Conservation (phyloP, 2,797 vertebrate genomes). For the Epinephelus malabaricus region DNA sequence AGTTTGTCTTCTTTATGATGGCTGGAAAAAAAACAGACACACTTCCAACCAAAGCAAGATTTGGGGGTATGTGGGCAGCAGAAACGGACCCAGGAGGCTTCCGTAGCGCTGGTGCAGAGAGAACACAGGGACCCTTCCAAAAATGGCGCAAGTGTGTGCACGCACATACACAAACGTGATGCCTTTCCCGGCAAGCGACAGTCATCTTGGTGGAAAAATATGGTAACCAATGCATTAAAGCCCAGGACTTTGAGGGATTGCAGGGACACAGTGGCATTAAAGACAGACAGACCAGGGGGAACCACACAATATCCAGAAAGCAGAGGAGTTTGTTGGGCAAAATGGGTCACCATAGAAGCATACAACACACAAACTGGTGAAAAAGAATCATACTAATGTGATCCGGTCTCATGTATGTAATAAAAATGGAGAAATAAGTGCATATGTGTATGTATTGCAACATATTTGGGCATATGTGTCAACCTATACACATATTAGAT, state of each 20-base stretch:
- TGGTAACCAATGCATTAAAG: conserved; percentile 76
- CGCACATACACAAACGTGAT: conserved; percentile 58
- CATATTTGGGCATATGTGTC: conserved; percentile 8
- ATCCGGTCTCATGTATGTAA: conserved; percentile 18
- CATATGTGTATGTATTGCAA: conserved; percentile 13
- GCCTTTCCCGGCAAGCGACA: conserved; percentile 81
- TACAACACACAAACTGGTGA: conserved; percentile 5
- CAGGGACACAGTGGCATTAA: conserved; percentile 70
- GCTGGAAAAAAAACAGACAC: conserved; percentile 72
- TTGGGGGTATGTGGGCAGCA: conserved; percentile 67
- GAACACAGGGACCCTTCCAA: conserved; percentile 77
- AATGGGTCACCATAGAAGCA: conserved; percentile 34
- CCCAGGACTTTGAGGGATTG: conserved; percentile 71
- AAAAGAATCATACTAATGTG: conserved; percentile 16
- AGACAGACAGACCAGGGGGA: conserved; percentile 54
- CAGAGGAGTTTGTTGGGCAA: conserved; percentile 32
- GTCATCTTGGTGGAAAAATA: conserved; percentile 80
- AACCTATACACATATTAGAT: conserved; percentile 20
- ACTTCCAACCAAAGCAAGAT: conserved; percentile 79
- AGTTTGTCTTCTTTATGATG: conserved; percentile 79
- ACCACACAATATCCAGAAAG: conserved; percentile 55
- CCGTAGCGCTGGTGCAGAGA: conserved; percentile 76
- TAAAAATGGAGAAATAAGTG: background rate
- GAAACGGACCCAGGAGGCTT: conserved; percentile 77
- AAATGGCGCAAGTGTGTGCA: conserved; percentile 68